phyloP scores from a whole-genome alignment of 2,113 vertebrate genomes.

The Hiodon alosoides region DNA sequence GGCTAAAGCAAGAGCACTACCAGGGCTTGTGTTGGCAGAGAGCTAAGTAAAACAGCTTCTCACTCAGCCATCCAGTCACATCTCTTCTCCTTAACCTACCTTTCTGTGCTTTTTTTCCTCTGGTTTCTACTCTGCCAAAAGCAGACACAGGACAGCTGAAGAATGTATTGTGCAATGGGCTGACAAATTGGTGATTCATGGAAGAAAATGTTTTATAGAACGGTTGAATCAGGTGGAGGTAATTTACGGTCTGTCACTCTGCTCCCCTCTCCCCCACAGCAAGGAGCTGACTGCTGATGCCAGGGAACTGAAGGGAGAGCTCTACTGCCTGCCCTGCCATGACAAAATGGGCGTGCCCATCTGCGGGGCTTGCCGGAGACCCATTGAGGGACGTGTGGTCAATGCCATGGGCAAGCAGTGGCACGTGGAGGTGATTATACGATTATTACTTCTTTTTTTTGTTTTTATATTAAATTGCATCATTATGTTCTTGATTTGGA shows the following conservation, averaged over 20 bases:
- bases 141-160: background rate
- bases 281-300: slow-evolving; percentile 95
- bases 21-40: background rate
- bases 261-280: slow-evolving; percentile 51
- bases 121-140: background rate
- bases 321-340: slow-evolving; percentile 95
- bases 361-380: slow-evolving; percentile 90
- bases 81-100: background rate
- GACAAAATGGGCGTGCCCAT: slow-evolving; percentile 98
- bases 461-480: background rate
- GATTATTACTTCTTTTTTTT: background rate
- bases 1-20: background rate
- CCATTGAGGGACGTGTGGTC: slow-evolving; percentile 93
- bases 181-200: background rate
- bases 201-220: background rate
- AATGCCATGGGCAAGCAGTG: slow-evolving; percentile 98
- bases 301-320: slow-evolving; percentile 88
- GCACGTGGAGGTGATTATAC: slow-evolving; percentile 86
- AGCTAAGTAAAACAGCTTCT: background rate
- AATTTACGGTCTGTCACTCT: background rate
- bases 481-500: background rate
- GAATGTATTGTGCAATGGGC: background rate
- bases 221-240: background rate
- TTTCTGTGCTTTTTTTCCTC: background rate
- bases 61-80: background rate